Base-by-base conservation (phyloP, 2,888 invertebrate genomes). In the Acronicta aceris region DNA sequence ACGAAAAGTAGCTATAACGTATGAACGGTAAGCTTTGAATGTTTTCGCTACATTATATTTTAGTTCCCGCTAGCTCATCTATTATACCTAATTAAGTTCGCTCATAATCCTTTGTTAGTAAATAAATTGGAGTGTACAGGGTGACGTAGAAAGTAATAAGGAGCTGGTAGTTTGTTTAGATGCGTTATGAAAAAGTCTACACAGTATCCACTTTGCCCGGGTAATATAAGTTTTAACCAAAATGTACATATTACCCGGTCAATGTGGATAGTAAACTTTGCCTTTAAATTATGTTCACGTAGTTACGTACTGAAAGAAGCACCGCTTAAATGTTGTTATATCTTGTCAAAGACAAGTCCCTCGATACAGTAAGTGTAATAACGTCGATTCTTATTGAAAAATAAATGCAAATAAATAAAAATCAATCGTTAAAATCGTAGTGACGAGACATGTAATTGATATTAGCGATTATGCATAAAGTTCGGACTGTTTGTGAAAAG, bases 91-190 rank as follows among this genome's bases (percentile, higher is more conserved):
- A 46, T 62, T 66, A 65, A 65, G 66, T 74, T 71, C 54, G 52
- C 71, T 59, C 61, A 47, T 51, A 45, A 67, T 71, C 74, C 69
- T 72, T 63, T 71, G 62, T 68, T 71, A 67, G 65, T 60, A 62
- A 59, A 65, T 73, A 68, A 69, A 74, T 79, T 72, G 87, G 86
- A 86, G 72, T 76, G 77, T 75, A 88, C 89, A 90, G 90, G 89
- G 89, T 89, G 82, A 81, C 56, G 81, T 86, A 86, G 81, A 38
- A n/a, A 38, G 63, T 73, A 69, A 71, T 63, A 66, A 74, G 79
- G 75, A 65, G 66, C 56, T 60, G 64, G 66, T 71, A 67, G 61
- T 69, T 62, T 62, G 40, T 71, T 73, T 70, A 65, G 65, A 60
- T 5, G 56, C 53, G 58, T 74, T 63, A 50, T 59, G 41, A 40